These are phyloP conservation scores for Pseudanteris insignis DNA, from an alignment of 2,888 invertebrate species.

Conservation along the genomic window DNA sequence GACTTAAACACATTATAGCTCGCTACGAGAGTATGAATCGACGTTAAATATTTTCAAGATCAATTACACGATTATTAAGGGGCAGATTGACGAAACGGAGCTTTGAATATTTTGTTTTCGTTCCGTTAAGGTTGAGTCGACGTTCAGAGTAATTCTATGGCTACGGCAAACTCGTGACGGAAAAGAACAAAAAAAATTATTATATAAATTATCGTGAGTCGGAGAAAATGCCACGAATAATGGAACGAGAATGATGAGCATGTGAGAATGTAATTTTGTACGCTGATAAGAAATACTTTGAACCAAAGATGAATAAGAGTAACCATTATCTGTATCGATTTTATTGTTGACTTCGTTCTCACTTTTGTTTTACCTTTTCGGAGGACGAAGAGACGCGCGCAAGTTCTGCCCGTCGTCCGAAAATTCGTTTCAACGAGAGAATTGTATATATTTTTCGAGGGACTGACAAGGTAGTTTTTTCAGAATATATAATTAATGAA, in stretches of 20 bases:
- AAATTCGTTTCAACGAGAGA: conserved; percentile 35
- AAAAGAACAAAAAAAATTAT: conserved; percentile 37
- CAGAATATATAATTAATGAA: conserved; percentile 40
- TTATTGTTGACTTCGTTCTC: conserved; percentile 17
- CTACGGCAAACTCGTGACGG: no score
- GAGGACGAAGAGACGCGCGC: conserved; percentile 17
- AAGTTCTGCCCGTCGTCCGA: conserved; percentile 27
- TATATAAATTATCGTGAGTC: conserved; percentile 41
- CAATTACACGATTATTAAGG: conserved; percentile 40
- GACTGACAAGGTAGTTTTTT: conserved; percentile 46
- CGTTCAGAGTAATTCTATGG: no score
- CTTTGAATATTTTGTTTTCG: no score
- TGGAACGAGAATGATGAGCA: conserved; percentile 8
- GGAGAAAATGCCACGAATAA: conserved; percentile 12
- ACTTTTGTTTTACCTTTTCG: conserved; percentile 25
- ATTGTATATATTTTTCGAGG: conserved; percentile 46
- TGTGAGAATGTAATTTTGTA: conserved; percentile 41
- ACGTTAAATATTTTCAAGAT: conserved; percentile 46
- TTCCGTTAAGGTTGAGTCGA: no score
- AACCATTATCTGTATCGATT: conserved; percentile 38
- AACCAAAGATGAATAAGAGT: conserved; percentile 24
- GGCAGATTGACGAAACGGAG: no score
- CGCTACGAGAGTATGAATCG: conserved; percentile 42
- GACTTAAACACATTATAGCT: conserved; percentile 43
- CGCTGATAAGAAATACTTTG: conserved; percentile 39